Evolutionary conservation across 2,888 invertebrate genomes (phyloP).

Genomic region (Spisula solida): DNA sequence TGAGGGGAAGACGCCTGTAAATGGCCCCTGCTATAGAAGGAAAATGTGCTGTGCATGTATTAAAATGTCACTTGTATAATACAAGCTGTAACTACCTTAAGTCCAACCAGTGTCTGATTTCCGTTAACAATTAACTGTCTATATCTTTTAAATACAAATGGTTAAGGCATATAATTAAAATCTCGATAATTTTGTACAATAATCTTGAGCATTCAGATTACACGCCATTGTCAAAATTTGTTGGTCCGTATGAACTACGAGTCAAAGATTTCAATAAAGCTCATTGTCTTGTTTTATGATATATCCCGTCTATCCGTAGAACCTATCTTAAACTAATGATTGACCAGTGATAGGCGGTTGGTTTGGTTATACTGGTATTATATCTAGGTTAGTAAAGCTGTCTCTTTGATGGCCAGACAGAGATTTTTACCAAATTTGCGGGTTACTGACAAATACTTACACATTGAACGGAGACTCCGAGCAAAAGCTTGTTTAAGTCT

Average conservation of each 20-base stretch:
- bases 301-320: neutral
- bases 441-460: no score
- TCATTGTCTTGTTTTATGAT: neutral
- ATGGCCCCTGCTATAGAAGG: no score
- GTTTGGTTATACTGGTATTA: neutral
- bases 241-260: conserved; percentile 19
- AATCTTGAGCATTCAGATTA: conserved; percentile 1
- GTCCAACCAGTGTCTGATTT: neutral
- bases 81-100: no score
- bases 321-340: neutral
- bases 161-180: neutral
- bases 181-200: neutral
- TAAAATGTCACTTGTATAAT: no score
- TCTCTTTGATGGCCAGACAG: neutral
- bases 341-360: neutral
- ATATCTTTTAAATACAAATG: neutral
- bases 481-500: no score
- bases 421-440: no score
- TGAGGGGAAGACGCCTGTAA: no score
- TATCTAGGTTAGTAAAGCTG: neutral
- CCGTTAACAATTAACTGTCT: neutral
- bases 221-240: neutral
- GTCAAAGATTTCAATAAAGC: neutral
- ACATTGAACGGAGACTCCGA: no score
- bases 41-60: no score